Percentiles rank a stretch among this genome's conserved stretches.
Conservation (phyloP, 1,140 invertebrate species). For the Brachionus paranguensis region DNA sequence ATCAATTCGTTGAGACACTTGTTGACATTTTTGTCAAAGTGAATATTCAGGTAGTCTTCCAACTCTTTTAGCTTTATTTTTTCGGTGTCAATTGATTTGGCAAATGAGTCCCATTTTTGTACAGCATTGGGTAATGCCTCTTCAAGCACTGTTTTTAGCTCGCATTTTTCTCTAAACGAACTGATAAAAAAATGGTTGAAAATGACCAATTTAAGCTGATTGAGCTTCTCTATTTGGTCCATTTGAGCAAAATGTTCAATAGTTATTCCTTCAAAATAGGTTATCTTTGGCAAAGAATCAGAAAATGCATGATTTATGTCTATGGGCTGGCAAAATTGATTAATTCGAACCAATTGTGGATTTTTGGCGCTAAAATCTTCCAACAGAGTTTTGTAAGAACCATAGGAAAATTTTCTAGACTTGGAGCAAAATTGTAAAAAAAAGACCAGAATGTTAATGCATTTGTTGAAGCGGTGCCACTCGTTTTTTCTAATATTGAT, state of each 20-base stretch:
- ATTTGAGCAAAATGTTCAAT: neutral
- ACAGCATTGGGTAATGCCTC: neutral
- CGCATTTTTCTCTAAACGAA: neutral
- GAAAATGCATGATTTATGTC: neutral
- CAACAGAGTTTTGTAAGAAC: neutral
- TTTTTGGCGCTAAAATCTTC: neutral
- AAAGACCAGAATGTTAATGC: neutral
- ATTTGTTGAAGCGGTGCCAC: neutral
- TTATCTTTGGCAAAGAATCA: neutral
- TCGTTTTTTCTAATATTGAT: neutral
- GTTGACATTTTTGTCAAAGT: neutral
- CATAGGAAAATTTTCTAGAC: neutral
- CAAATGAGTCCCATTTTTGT: neutral
- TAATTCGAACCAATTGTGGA: neutral
- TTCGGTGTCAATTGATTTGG: neutral
- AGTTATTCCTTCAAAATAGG: neutral
- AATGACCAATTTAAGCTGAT: neutral
- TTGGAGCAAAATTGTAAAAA: neutral
- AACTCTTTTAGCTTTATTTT: neutral
- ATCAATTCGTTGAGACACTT: neutral
- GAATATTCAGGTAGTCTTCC: neutral
- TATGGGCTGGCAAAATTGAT: neutral
- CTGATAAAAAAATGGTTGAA: neutral
- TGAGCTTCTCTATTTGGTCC: neutral
- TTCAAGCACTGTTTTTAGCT: neutral